Conservation (phyloP, 30 jellyfish, hydroid and myxozoan species). For the Chrysaora quinquecirrha region DNA sequence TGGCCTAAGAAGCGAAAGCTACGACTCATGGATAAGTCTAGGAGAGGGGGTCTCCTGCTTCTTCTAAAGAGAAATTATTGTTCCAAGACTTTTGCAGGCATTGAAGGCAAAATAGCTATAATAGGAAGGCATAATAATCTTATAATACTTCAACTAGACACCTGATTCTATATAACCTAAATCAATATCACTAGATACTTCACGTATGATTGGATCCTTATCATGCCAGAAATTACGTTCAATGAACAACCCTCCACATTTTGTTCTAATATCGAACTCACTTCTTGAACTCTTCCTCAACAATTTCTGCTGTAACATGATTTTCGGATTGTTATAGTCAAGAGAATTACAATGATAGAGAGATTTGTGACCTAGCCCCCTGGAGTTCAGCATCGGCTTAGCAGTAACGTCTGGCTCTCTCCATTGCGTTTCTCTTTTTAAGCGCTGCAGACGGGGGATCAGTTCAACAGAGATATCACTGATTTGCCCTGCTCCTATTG, state of each 20-base stretch:
- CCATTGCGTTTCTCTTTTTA: not conserved
- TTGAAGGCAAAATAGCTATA: no score
- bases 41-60: no score
- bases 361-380: not conserved
- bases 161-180: conserved; percentile 2
- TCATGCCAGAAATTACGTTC: not conserved
- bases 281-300: conserved; percentile 20
- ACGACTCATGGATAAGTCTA: no score
- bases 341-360: not conserved
- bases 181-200: conserved; percentile 19
- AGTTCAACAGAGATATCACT: conserved; percentile 9
- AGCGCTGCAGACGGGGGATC: conserved; percentile 7
- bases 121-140: no score
- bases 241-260: not conserved
- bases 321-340: not conserved
- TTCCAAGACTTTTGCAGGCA: no score
- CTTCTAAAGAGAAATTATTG: no score
- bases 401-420: not conserved
- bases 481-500: not conserved
- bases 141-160: no score
- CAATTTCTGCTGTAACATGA: not conserved
- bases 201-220: conserved; percentile 7
- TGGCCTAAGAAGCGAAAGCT: no score
- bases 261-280: conserved; percentile 14
- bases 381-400: not conserved